Percentiles rank a stretch among this genome's conserved stretches.
phyloP scores from a whole-genome alignment of 2,113 vertebrate genomes.

The Pao palembangensis region DNA sequence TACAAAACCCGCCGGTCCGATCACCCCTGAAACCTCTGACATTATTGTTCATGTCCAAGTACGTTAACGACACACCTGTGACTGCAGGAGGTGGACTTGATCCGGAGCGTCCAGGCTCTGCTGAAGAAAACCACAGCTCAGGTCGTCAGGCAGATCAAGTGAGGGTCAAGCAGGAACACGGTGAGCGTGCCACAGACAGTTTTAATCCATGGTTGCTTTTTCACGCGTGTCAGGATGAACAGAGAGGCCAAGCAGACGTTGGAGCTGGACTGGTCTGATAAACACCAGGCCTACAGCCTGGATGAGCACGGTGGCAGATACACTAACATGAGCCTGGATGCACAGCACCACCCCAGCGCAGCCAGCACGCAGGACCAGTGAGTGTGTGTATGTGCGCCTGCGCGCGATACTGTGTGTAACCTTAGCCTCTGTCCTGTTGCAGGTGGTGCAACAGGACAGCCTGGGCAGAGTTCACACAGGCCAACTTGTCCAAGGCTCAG shows the following conservation, averaged over 20 bases:
- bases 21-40: too few species aligned
- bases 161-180: conserved; percentile 21
- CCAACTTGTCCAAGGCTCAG: conserved; percentile 76
- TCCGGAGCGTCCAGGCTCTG: conserved; percentile 85
- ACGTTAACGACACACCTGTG: too few species aligned
- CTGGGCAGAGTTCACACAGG: conserved; percentile 81
- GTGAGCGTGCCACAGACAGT: neutral
- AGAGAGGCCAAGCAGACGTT: conserved; percentile 78
- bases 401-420: too few species aligned
- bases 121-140: conserved; percentile 84
- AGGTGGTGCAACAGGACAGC: conserved; percentile 77
- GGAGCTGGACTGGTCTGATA: conserved; percentile 90
- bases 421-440: conserved; percentile 12
- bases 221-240: conserved; percentile 74
- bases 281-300: conserved; percentile 77
- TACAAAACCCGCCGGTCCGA: too few species aligned
- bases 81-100: conserved; percentile 86
- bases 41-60: too few species aligned
- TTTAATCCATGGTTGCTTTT: neutral
- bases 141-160: conserved; percentile 84
- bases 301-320: conserved; percentile 77
- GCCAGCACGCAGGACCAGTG: conserved; percentile 80
- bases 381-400: conserved; percentile 42
- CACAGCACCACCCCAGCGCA: conserved; percentile 77
- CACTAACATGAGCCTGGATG: conserved; percentile 75